Conservation (phyloP, 2,113 vertebrate genomes). For the Tachuris rubrigastra region DNA sequence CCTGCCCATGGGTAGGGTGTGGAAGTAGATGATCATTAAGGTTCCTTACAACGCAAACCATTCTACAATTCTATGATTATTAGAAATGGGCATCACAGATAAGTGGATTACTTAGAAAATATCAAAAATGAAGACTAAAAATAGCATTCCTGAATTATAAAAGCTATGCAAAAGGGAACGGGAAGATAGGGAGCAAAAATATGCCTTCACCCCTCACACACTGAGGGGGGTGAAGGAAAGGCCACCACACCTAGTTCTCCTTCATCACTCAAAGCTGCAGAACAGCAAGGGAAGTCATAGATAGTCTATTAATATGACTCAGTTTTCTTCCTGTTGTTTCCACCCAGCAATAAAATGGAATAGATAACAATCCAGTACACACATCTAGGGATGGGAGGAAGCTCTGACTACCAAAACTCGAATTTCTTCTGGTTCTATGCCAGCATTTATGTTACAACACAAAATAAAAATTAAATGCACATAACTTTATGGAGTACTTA, state of each 20-base stretch:
- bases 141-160: background rate
- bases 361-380: background rate
- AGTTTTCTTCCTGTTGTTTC: background rate
- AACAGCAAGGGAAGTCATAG: fast-evolving
- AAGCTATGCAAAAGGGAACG: background rate
- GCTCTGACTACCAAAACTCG: background rate
- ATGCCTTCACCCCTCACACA: background rate
- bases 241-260: background rate
- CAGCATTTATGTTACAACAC: background rate
- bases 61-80: background rate
- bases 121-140: background rate
- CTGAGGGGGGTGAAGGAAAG: background rate
- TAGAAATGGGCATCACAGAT: background rate
- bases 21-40: background rate
- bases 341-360: background rate
- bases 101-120: background rate
- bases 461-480: background rate
- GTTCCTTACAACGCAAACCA: background rate
- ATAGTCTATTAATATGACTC: background rate
- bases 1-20: background rate
- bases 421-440: background rate
- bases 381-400: background rate
- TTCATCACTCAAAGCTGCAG: background rate
- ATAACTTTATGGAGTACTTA: background rate
- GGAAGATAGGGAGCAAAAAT: background rate